phyloP scores from a whole-genome alignment of 2,797 vertebrate species.

The Arrhamphus sclerolepis region DNA sequence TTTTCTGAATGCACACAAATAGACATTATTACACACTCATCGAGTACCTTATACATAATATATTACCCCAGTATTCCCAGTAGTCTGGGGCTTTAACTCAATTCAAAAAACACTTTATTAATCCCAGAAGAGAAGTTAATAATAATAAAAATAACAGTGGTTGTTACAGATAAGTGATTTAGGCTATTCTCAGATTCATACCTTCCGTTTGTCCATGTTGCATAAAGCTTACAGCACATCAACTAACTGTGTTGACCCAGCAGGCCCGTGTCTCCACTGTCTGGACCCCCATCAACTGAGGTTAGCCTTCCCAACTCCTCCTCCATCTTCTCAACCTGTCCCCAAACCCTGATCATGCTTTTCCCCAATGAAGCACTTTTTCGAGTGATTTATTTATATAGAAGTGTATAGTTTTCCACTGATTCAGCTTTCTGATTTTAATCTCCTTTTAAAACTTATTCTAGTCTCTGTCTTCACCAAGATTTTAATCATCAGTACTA shows the following conservation, averaged over 20 bases:
- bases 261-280: constrained; percentile 60
- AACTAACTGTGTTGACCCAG: constrained; percentile 64
- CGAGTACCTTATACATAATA: too few relatives aligned
- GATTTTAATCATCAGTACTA: neutral
- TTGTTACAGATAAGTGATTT: neutral
- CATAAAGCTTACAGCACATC: neutral
- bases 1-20: too few relatives aligned
- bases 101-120: too few relatives aligned
- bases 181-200: neutral
- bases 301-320: constrained; percentile 60
- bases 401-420: neutral
- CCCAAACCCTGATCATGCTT: too few relatives aligned
- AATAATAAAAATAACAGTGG: too few relatives aligned
- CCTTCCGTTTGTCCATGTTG: too few relatives aligned
- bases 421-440: neutral
- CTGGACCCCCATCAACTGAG: constrained; percentile 70
- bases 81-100: too few relatives aligned
- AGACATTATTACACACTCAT: too few relatives aligned
- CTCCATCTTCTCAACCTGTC: neutral
- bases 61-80: too few relatives aligned
- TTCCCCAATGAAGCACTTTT: too few relatives aligned
- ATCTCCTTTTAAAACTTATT: neutral
- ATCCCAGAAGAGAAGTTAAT: too few relatives aligned
- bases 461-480: neutral
- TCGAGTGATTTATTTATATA: too few relatives aligned